Evolutionary conservation across 2,797 vertebrate species (phyloP).

Genomic region (Esox lucius): DNA sequence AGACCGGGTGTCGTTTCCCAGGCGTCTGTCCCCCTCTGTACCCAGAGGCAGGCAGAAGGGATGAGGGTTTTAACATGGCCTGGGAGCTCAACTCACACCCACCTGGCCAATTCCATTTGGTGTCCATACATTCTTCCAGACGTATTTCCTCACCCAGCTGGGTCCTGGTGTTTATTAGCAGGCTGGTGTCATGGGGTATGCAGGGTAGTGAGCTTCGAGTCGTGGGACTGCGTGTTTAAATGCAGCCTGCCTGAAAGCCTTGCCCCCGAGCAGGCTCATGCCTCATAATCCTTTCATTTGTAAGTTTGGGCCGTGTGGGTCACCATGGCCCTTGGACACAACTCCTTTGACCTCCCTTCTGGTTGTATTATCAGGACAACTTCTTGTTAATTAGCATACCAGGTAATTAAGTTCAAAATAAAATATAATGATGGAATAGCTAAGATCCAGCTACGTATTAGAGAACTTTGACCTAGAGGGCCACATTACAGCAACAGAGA

Average conservation of each 20-base stretch:
- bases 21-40: conserved; percentile 67
- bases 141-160: conserved; percentile 56
- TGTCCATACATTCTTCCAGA: conserved; percentile 62
- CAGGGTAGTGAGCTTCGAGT: conserved; percentile 34
- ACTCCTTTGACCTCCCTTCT: too few species aligned
- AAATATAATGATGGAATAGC: neutral
- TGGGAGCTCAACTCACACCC: conserved; percentile 43
- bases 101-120: conserved; percentile 15
- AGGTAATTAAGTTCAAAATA: neutral
- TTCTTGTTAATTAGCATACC: neutral
- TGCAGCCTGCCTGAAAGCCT: conserved; percentile 46
- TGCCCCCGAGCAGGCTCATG: conserved; percentile 26
- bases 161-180: conserved; percentile 36
- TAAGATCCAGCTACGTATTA: too few species aligned
- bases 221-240: conserved; percentile 37
- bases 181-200: conserved; percentile 32
- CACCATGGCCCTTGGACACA: neutral
- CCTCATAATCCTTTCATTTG: conserved; percentile 19
- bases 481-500: too few species aligned
- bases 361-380: neutral
- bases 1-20: conserved; percentile 66
- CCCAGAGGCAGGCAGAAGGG: conserved; percentile 48
- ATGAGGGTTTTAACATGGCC: conserved; percentile 51
- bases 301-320: too few species aligned
- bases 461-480: too few species aligned